A percentile compares a stretch with the other conserved stretches of the same genome.
Evolutionary conservation across 2,113 vertebrate species (phyloP).

Genomic region (Fukomys damarensis): DNA sequence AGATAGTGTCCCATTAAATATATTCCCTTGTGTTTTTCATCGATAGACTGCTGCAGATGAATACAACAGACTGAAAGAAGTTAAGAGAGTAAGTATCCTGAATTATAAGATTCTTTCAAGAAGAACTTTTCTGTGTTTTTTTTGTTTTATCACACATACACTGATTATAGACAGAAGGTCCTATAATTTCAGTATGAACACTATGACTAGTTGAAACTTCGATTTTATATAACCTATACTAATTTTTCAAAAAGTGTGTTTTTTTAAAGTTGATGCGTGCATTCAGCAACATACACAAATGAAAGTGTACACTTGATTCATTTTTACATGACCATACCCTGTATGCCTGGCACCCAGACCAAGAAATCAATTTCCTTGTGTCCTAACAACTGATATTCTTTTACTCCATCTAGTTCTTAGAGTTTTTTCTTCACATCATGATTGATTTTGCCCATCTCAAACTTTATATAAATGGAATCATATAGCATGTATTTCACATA

Average conservation of each 20-base stretch:
- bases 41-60: slow-evolving; percentile 87
- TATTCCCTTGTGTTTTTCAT: slow-evolving; percentile 36
- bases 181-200: neutral
- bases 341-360: neutral
- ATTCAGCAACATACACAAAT: neutral
- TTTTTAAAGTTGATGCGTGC: neutral
- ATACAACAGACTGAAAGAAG: slow-evolving; percentile 87
- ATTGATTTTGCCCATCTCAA: neutral
- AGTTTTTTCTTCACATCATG: neutral
- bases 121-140: neutral
- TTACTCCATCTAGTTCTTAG: neutral
- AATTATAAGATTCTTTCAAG: neutral
- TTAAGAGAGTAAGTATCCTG: slow-evolving; percentile 86
- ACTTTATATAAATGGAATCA: neutral
- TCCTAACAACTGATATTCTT: neutral
- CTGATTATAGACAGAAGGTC: neutral
- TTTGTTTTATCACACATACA: neutral
- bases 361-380: neutral
- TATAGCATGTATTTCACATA: neutral
- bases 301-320: neutral
- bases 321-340: neutral
- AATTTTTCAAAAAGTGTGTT: neutral
- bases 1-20: neutral
- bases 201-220: neutral
- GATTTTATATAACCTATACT: neutral